These are phyloP conservation scores for Sphaerophoria taeniata DNA, from an alignment of 2,888 invertebrate genomes.

Conservation along the genomic window DNA sequence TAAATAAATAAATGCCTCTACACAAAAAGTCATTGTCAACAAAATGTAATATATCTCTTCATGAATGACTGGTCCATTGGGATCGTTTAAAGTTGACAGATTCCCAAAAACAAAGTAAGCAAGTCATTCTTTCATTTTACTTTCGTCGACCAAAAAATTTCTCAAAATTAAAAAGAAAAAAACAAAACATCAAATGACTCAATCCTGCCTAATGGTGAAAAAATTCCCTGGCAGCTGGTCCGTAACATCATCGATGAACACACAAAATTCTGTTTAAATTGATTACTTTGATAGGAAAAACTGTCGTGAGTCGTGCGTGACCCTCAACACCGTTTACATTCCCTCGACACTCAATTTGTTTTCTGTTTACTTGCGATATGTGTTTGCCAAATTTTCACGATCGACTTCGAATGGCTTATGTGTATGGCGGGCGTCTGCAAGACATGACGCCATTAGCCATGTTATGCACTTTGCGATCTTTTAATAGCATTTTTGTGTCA, in stretches of 20 bases:
- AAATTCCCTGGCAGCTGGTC: slow-evolving; percentile 24
- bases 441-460: not conserved
- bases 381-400: slow-evolving; percentile 43
- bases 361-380: slow-evolving; percentile 16
- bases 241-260: not conserved
- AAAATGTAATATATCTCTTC: no score
- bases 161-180: not conserved
- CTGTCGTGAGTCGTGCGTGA: slow-evolving; percentile 44
- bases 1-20: no score
- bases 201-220: not conserved
- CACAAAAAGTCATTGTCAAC: no score
- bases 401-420: slow-evolving; percentile 32
- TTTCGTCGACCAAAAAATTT: not conserved
- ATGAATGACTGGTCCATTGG: not conserved
- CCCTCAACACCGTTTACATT: slow-evolving; percentile 39
- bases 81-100: slow-evolving; percentile 21
- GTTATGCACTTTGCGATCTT: slow-evolving; percentile 51
- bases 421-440: slow-evolving; percentile 50
- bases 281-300: slow-evolving; percentile 43
- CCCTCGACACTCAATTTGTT: slow-evolving; percentile 3
- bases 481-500: slow-evolving; percentile 44
- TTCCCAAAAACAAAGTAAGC: slow-evolving; percentile 28
- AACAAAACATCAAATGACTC: not conserved
- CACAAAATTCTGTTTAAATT: slow-evolving; percentile 8
- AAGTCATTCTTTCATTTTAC: slow-evolving; percentile 16